phyloP scores from a whole-genome alignment of 2,113 vertebrate species.

The Engystomops pustulosus region DNA sequence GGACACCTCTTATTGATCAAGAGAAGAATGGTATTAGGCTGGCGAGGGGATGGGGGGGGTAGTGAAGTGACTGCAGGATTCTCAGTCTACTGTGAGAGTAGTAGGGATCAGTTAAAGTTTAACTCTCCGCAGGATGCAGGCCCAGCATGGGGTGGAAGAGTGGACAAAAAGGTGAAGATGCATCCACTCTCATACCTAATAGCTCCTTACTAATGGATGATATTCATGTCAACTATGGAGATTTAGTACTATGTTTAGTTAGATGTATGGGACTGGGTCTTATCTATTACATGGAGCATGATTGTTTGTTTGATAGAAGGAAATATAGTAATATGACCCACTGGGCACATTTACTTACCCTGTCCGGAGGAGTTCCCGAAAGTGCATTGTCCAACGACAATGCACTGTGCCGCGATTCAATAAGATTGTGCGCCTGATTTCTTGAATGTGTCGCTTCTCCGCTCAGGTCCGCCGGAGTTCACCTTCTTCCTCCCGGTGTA shows the following conservation, averaged over 20 bases:
- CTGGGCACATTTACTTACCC: no score
- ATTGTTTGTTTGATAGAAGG: background rate
- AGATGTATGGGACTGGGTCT: background rate
- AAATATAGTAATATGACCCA: background rate
- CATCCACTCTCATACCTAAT: conserved; percentile 5
- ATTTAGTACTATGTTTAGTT: background rate
- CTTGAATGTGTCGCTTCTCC: no score
- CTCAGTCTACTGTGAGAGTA: conserved; percentile 8
- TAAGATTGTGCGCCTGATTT: no score
- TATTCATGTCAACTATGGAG: background rate
- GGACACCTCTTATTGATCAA: conserved; percentile 37
- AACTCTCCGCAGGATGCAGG: conserved; percentile 53
- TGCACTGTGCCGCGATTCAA: no score
- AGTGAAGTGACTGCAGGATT: conserved; percentile 29
- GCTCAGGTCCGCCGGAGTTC: no score
- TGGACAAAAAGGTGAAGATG: conserved; percentile 48
- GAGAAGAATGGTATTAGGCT: conserved; percentile 32
- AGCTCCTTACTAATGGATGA: conserved; percentile 25
- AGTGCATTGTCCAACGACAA: no score
- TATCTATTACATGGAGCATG: no score
- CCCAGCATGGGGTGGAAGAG: conserved; percentile 19
- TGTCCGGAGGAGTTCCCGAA: no score
- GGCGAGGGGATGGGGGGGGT: background rate
- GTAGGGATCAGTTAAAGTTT: conserved; percentile 49
- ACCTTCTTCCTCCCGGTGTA: no score